Percentiles rank a stretch among this genome's conserved stretches.
Conservation (phyloP, 2,797 vertebrate genomes). For the Epinephelus awoara region DNA sequence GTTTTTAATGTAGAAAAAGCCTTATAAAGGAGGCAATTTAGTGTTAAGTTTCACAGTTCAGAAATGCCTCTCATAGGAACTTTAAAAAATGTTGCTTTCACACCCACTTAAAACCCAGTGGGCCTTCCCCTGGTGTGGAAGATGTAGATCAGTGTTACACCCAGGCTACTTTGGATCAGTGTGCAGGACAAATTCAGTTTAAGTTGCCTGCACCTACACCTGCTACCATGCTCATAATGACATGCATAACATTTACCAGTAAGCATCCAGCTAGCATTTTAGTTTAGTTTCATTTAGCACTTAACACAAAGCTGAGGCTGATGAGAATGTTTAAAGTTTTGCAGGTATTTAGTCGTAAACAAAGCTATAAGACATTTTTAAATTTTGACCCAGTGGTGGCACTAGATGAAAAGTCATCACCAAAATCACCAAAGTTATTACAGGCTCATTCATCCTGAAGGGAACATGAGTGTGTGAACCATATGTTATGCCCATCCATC, state of each 20-base stretch:
- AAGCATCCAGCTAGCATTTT: no score
- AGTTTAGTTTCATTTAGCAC: no score
- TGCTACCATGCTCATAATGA: not conserved
- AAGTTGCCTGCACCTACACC: not conserved
- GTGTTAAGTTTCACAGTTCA: not conserved
- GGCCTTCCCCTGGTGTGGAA: not conserved
- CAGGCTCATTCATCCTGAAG: not conserved
- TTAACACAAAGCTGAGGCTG: not conserved
- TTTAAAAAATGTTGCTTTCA: not conserved
- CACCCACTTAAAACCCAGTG: not conserved
- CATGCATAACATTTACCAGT: not conserved
- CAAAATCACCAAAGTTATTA: not conserved
- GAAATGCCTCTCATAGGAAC: constrained; percentile 5
- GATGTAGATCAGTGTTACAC: not conserved
- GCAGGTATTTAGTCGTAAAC: not conserved
- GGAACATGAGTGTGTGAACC: not conserved
- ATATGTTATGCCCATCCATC: no score
- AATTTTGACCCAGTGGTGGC: not conserved
- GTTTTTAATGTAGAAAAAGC: constrained; percentile 1
- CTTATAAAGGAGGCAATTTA: not conserved
- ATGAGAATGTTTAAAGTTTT: not conserved
- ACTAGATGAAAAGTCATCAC: not conserved
- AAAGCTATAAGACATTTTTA: not conserved
- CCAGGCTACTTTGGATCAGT: not conserved
- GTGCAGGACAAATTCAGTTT: not conserved